Evolutionary conservation across 2,888 invertebrate species (phyloP).

Genomic region (Cheilosia impressa): DNA sequence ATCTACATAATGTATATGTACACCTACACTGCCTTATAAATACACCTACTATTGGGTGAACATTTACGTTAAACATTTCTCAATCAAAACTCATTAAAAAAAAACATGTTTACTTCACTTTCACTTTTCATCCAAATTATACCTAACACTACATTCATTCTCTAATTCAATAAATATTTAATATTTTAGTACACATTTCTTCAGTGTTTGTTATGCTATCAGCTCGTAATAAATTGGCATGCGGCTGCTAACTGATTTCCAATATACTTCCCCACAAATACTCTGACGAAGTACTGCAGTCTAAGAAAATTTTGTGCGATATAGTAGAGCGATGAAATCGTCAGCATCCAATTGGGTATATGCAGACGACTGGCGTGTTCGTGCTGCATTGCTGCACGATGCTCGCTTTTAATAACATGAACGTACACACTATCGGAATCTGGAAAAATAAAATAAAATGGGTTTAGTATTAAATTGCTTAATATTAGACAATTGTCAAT

Average conservation of each 20-base stretch:
- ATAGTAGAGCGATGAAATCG: constrained; percentile 65
- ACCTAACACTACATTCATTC: constrained; percentile 33
- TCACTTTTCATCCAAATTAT: constrained; percentile 24
- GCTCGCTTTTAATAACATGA: constrained; percentile 91
- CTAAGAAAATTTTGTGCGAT: constrained; percentile 50
- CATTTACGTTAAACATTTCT: not conserved
- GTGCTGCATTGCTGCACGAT: constrained; percentile 87
- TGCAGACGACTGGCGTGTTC: constrained; percentile 81
- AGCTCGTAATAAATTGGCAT: constrained; percentile 37
- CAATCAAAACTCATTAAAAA: constrained; percentile 31
- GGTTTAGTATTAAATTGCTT: constrained; percentile 10
- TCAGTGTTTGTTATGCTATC: constrained; percentile 61
- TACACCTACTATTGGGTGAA: constrained; percentile 7
- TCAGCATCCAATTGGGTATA: constrained; percentile 80
- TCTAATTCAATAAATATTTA: constrained; percentile 20
- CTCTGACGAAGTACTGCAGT: constrained; percentile 1
- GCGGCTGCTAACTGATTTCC: constrained; percentile 45
- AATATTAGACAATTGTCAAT: constrained; percentile 21
- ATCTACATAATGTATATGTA: constrained; percentile 18
- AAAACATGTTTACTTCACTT: constrained; percentile 28
- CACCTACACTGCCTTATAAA: constrained; percentile 27
- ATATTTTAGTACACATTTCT: not conserved
- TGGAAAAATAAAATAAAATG: constrained; percentile 82
- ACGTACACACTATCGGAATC: constrained; percentile 93
- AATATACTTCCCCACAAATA: constrained; percentile 18